phyloP scores from a whole-genome alignment of 2,113 vertebrate genomes.

The Oreochromis spilurus region DNA sequence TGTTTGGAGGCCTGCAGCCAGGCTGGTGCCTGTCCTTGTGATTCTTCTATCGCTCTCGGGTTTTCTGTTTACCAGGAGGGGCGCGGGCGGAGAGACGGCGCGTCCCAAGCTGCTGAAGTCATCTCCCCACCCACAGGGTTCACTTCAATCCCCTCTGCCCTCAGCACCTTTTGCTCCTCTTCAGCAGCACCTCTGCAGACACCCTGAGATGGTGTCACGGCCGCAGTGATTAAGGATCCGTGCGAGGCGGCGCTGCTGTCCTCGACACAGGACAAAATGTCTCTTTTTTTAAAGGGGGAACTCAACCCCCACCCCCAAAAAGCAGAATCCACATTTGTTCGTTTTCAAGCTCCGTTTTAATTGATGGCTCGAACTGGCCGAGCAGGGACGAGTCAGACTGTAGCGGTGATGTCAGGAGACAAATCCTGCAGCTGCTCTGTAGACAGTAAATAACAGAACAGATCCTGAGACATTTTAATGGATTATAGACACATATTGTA shows the following conservation, averaged over 20 bases:
- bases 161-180: slow-evolving; percentile 37
- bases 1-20: slow-evolving; percentile 24
- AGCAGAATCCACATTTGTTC: not conserved
- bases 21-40: slow-evolving; percentile 1
- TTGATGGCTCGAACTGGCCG: not conserved
- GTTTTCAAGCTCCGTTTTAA: not conserved
- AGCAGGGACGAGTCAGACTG: not conserved
- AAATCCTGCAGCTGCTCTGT: slow-evolving; percentile 6
- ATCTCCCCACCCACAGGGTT: slow-evolving; percentile 29
- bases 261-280: not conserved
- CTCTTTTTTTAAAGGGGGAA: not conserved
- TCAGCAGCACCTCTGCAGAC: slow-evolving; percentile 42
- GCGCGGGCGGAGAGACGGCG: not conserved
- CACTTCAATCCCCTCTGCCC: not conserved
- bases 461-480: not conserved
- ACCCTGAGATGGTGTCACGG: not conserved
- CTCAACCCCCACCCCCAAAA: not conserved
- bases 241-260: not conserved
- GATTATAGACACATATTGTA: not conserved
- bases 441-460: slow-evolving; percentile 10
- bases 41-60: slow-evolving; percentile 6
- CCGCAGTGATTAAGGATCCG: not conserved
- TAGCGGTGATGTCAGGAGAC: not conserved
- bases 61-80: slow-evolving; percentile 34
- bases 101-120: slow-evolving; percentile 7